phyloP scores from a whole-genome alignment of 2,888 invertebrate species.

The Protonemura montana region DNA sequence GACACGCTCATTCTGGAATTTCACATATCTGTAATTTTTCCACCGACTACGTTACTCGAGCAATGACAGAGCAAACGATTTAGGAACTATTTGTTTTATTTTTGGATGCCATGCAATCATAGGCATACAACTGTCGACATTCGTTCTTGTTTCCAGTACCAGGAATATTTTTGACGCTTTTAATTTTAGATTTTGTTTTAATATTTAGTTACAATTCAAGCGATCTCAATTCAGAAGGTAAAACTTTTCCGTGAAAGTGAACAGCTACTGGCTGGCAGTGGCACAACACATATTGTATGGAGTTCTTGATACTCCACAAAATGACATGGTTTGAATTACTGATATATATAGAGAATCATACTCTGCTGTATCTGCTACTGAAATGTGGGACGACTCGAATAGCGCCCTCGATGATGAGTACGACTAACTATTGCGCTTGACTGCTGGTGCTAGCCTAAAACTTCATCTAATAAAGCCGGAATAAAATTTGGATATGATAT shows the following conservation, averaged over 20 bases:
- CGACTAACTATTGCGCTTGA: background rate
- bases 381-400: too few relatives aligned
- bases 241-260: background rate
- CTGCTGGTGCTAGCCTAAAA: background rate
- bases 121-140: background rate
- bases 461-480: background rate
- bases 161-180: background rate
- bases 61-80: background rate
- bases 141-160: background rate
- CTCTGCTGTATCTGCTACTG: background rate
- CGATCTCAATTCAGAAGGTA: background rate
- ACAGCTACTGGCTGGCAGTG: background rate
- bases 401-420: background rate
- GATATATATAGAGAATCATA: background rate
- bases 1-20: background rate
- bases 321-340: background rate
- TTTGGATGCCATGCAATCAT: background rate
- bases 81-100: background rate
- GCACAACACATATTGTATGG: background rate
- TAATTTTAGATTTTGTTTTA: background rate
- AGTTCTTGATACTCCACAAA: background rate
- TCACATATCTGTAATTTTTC: background rate
- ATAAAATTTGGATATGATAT: background rate
- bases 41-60: background rate
- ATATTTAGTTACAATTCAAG: background rate